Percentiles rank a stretch among this genome's conserved stretches.
Conservation (phyloP, 2,797 vertebrate species). For the Eospalax fontanierii region DNA sequence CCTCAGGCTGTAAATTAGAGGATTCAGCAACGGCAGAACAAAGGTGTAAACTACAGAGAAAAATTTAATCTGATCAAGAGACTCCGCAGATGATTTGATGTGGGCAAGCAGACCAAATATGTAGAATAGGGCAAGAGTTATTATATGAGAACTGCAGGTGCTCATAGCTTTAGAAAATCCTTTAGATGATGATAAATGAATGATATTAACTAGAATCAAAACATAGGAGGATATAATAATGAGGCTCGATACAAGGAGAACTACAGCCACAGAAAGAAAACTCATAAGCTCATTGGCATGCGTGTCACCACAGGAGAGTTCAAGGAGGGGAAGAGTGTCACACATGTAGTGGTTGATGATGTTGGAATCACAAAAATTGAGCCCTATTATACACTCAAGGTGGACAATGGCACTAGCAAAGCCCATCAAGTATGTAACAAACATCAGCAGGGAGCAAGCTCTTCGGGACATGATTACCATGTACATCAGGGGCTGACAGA, state of each 20-base stretch:
- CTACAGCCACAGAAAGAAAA: background rate
- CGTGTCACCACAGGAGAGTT: conserved; percentile 63
- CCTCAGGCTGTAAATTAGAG: conserved; percentile 28
- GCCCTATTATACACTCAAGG: background rate
- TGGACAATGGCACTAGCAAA: conserved; percentile 1
- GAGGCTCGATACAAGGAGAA: background rate
- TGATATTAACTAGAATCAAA: conserved; percentile 52
- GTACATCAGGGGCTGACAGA: conserved; percentile 58
- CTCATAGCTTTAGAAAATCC: conserved; percentile 57
- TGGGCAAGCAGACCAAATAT: background rate
- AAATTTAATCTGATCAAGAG: conserved; percentile 3
- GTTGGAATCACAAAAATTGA: conserved; percentile 53
- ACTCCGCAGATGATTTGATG: background rate
- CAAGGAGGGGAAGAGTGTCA: conserved; percentile 40
- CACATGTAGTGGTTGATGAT: conserved; percentile 56
- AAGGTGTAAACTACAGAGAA: conserved; percentile 30
- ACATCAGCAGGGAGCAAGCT: background rate
- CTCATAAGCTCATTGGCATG: background rate
- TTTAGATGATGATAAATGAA: background rate
- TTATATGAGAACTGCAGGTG: conserved; percentile 50
- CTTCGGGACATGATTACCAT: background rate
- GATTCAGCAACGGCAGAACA: conserved; percentile 43
- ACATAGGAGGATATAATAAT: conserved; percentile 56
- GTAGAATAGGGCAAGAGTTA: conserved; percentile 13
- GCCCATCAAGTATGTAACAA: background rate